A percentile compares a stretch with the other conserved stretches of the same genome.
phyloP scores from a whole-genome alignment of 2,797 vertebrate species.

The Oreonectes daqikongensis region DNA sequence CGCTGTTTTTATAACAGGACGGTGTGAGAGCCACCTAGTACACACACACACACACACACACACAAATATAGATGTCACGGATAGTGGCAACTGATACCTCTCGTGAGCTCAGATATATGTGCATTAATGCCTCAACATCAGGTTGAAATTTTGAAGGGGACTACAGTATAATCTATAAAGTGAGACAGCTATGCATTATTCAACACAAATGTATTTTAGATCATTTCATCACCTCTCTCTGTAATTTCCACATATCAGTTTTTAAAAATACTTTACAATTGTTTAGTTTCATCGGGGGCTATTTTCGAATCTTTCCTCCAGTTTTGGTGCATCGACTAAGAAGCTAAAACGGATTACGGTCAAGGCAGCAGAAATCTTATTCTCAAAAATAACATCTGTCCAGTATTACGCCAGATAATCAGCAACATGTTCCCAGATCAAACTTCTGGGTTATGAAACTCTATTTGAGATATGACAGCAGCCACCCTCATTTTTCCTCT shows the following conservation, averaged over 20 bases:
- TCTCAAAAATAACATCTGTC: slow-evolving; percentile 37
- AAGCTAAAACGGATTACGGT: slow-evolving; percentile 40
- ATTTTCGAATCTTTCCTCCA: slow-evolving; percentile 11
- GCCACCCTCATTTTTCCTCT: slow-evolving; percentile 66
- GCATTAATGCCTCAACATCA: slow-evolving; percentile 75
- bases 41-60: slow-evolving; percentile 15
- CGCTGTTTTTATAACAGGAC: slow-evolving; percentile 48
- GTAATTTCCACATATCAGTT: background rate
- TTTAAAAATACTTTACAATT: background rate
- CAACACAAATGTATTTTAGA: background rate
- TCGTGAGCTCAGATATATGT: slow-evolving; percentile 66
- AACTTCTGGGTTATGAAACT: slow-evolving; percentile 61
- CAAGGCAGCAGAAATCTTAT: slow-evolving; percentile 25
- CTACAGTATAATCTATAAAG: slow-evolving; percentile 76
- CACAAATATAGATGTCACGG: slow-evolving; percentile 59
- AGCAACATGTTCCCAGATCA: slow-evolving; percentile 70
- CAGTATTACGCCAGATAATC: slow-evolving; percentile 68
- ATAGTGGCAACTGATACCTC: slow-evolving; percentile 69
- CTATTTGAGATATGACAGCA: slow-evolving; percentile 51
- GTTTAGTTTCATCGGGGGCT: background rate
- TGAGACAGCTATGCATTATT: background rate
- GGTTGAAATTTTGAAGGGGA: slow-evolving; percentile 74
- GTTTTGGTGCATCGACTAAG: slow-evolving; percentile 3
- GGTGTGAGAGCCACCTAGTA: slow-evolving; percentile 19
- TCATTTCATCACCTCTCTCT: background rate